Evolutionary conservation across 2,888 invertebrate species (phyloP).

Genomic region (Therioaphis trifolii): DNA sequence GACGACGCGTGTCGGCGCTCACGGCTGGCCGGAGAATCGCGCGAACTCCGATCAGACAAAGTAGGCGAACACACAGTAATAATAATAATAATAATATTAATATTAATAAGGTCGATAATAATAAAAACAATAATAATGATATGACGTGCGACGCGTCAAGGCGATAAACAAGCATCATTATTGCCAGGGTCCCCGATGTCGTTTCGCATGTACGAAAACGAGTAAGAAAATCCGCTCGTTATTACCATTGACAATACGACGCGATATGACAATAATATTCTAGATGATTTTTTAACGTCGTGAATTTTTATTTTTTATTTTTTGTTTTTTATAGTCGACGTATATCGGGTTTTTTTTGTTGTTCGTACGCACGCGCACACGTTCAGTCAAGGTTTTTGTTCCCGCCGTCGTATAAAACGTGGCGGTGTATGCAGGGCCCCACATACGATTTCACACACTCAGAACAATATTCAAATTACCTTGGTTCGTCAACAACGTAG

Average conservation of each 20-base stretch:
- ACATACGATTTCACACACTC: too few species aligned
- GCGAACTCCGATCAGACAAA: too few species aligned
- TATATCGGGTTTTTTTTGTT: background rate
- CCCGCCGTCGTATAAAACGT: too few species aligned
- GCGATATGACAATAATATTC: background rate
- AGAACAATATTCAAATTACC: too few species aligned
- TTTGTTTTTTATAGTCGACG: background rate
- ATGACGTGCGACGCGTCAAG: background rate
- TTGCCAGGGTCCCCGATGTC: slow-evolving; percentile 36
- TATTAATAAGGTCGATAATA: too few species aligned
- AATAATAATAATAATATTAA: too few species aligned
- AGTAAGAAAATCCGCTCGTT: slow-evolving; percentile 9
- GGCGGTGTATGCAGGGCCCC: too few species aligned
- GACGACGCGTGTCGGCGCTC: too few species aligned
- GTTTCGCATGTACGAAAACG: background rate
- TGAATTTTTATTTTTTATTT: background rate
- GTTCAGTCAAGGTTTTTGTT: background rate
- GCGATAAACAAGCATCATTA: slow-evolving; percentile 31
- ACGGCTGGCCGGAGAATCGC: too few species aligned
- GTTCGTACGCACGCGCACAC: background rate
- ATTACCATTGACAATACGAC: background rate
- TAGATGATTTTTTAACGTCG: background rate
- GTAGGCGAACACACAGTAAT: too few species aligned
- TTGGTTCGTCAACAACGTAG: too few species aligned
- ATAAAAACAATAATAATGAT: slow-evolving; percentile 14